Percentiles rank a stretch among this genome's conserved stretches.
These are phyloP conservation scores for Capitella teleta DNA, from an alignment of 1,140 invertebrate species.

Conservation along the genomic window DNA sequence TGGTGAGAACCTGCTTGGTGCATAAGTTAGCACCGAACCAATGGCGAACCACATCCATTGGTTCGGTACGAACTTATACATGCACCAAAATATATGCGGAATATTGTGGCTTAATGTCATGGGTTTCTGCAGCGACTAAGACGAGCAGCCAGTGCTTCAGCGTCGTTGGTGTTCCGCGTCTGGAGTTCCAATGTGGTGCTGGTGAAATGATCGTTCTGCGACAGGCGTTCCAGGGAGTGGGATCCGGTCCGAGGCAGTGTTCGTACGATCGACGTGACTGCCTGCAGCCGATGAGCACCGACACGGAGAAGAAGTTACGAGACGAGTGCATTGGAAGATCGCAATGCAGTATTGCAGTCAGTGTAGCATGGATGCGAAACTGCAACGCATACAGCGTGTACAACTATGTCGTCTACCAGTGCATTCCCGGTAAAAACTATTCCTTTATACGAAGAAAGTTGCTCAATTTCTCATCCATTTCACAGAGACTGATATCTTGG, in stretches of 20 bases:
- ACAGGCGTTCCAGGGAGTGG: not conserved
- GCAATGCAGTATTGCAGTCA: not conserved
- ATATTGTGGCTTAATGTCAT: no score
- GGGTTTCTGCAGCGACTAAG: not conserved
- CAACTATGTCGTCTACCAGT: not conserved
- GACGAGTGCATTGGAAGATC: not conserved
- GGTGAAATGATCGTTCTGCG: not conserved
- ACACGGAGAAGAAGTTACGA: not conserved
- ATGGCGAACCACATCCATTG: no score
- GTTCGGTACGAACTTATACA: no score
- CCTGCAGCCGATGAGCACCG: not conserved
- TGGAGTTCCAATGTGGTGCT: not conserved
- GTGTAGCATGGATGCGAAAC: not conserved
- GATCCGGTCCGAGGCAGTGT: not conserved
- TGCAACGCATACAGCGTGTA: not conserved
- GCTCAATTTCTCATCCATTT: no score
- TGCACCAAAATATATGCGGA: no score
- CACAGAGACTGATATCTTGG: not conserved
- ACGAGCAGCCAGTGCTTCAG: not conserved
- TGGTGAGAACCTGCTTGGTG: no score
- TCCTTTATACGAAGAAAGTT: no score
- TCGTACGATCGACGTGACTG: not conserved
- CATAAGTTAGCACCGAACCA: no score
- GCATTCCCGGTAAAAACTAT: not conserved
- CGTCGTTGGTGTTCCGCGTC: not conserved